Evolutionary conservation across 1,140 invertebrate genomes (phyloP), one percentile per base, ranked within the genome.

Genomic region (Dendroctonus valens): DNA sequence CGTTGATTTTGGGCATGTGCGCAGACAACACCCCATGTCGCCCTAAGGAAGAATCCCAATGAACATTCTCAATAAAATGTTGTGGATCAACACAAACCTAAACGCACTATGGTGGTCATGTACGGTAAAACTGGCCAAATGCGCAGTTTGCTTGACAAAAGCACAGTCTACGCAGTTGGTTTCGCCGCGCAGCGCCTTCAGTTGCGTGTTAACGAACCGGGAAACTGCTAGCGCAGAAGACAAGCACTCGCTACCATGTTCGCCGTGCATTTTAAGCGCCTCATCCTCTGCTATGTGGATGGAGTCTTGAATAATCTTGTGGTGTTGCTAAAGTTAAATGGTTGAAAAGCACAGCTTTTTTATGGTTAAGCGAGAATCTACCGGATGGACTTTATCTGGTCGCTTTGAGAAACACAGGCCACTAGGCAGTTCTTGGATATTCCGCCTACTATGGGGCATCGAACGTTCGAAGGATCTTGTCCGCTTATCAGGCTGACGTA

Each of bases 61-160:
- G 12, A 48, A 42, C 37, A 53, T 64, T 11, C n/a, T n/a, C 14
- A 41, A 15, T 37, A 58, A 9, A 41, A 41, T 6, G 42, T 12
- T 12, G 3, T 3, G 15, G n/a, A 7, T 40, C 9, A 55, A 55
- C n/a, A 51, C 15, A 8, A 65, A 76, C 75, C 73, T 62, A 76
- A 69, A 70, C 68, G 71, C 11, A 76, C 66, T 11, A 78, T 72
- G 14, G 75, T 75, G 37, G 71, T 71, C 76, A 78, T 77, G 52
- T 77, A 78, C 3, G 75, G 71, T 39, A 78, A 67, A 69, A 75
- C 76, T 69, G 51, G 44, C 68, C n/a, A n/a, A n/a, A 38, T 77
- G 73, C 2, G 72, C 74, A 7, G 69, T 68, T 68, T 78, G 76
- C 9, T 69, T 62, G 6, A 78, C 73, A 69, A 72, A 78, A 41